Base-by-base conservation (phyloP, 2,797 vertebrate genomes). In the Megalops cyprinoides region DNA sequence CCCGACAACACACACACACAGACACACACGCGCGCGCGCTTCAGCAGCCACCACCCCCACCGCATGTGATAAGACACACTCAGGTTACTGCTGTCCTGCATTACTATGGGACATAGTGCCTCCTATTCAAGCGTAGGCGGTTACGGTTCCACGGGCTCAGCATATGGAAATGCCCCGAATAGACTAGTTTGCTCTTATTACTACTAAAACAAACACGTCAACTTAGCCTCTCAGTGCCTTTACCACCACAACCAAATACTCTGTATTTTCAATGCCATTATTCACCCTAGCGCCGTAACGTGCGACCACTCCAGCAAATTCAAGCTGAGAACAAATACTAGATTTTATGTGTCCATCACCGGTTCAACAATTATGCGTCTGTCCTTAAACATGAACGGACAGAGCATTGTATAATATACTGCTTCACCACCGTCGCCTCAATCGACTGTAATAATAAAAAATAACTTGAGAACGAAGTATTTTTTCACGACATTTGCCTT, bases 11-110 rank as follows among this genome's bases (percentile, higher is more conserved):
- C 9, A 28, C 23, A 46, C 76, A 77, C 56, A 58, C 58, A 51
- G 25, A 31, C 42, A 23, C 25, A 78, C 28, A 46, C 25, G n/a
- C 14, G 42, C 48, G 44, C 5, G 44, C 48, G 56, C 51, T 9
- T 28, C 51, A 3, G 34, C 15, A 74, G 37, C 71, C 53, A 73
- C 67, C 67, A 77, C 55, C 44, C 44, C 58, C 60, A 34, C 77
- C 44, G 58, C 42, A 78, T 78, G 77, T 51, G 48, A 15, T 51
- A 51, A 51, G 49, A 51, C 49, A 49, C 9, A 31, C 25, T 9
- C 44, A 23, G 73, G 73, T 39, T 81, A 69, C 18, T 77, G 62
- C 55, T 77, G 75, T 65, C 74, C 80, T 69, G 58, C 80, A 81
- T 77, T 69, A 77, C 55, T 69, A 81, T 23, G 55, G 34, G 58